Evolutionary conservation across 2,113 vertebrate species (phyloP), one percentile per base, ranked within the genome.

Genomic region (Strigops habroptila): DNA sequence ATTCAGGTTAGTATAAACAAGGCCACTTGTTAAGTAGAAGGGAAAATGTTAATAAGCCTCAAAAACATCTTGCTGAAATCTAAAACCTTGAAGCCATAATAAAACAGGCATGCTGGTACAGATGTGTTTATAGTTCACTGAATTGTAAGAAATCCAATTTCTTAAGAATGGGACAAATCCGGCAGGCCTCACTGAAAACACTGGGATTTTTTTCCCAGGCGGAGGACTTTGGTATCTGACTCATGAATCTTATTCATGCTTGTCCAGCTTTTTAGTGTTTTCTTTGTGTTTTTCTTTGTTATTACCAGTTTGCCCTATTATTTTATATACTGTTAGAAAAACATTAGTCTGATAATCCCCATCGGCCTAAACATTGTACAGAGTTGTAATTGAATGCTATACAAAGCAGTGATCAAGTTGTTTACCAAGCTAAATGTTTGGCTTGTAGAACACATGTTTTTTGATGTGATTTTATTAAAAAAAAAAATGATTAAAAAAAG

Each of bases 1-100:
- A 92, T 75, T 80, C 73, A 81, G 84, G 86, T 97, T 95, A 97
- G 81, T 96, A 97, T 64, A 93, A 85, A 94, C 71, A 96, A 70
- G 85, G 77, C 25, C 60, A 74, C 71, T 94, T 92, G 52, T 71
- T 86, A 83, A 96, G 78, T 35, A 88, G 83, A 95, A 86, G n/a
- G 55, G 52, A 82, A 94, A 96, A 85, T 86, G 55, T 86, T 96
- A 94, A 93, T 83, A 95, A 91, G 82, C 57, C 62, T 94, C 43
- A 76, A 92, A 90, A 94, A 51, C 12, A 31, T 49, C 64, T 91
- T 95, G 91, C 59, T 91, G 79, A 95, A 95, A 74, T 57, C 86
- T 88, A 49, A 96, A 96, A 86, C 82, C 53, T 60, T 79, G 75
- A 93, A 97, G 69, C 35, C 39, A 48, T n/a, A 91, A 68, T 31